These are phyloP conservation scores for Enteromius paludinosus DNA, from an alignment of 2,797 vertebrate genomes.

Conservation along the genomic window DNA sequence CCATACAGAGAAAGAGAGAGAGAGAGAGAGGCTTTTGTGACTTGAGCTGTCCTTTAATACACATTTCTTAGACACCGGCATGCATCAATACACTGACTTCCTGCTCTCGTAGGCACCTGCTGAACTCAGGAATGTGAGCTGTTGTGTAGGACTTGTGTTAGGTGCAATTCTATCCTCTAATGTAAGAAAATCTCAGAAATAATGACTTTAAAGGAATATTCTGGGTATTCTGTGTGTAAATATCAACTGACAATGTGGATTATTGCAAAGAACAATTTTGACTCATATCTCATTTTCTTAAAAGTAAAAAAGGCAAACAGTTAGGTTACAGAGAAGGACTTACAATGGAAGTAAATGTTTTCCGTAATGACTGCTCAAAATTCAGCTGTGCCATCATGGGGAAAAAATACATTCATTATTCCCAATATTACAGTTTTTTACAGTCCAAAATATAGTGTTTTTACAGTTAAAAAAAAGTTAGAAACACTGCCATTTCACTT, in stretches of 20 bases:
- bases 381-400: neutral
- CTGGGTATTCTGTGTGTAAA: neutral
- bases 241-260: neutral
- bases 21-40: conserved; percentile 70
- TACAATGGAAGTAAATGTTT: neutral
- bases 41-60: conserved; percentile 70
- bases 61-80: conserved; percentile 65
- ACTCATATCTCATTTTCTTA: neutral
- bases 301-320: neutral
- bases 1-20: conserved; percentile 64
- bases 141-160: conserved; percentile 48
- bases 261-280: neutral
- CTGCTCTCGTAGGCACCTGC: conserved; percentile 54
- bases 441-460: neutral
- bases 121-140: conserved; percentile 54
- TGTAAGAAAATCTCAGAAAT: neutral
- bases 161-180: conserved; percentile 1
- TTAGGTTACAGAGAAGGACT: neutral
- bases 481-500: neutral
- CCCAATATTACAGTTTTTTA: neutral
- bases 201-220: neutral
- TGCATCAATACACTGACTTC: conserved; percentile 73
- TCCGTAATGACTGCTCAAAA: neutral
- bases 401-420: neutral
- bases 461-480: too few species aligned